Conservation (phyloP, 2,797 vertebrate genomes). For the Xenops minutus region DNA sequence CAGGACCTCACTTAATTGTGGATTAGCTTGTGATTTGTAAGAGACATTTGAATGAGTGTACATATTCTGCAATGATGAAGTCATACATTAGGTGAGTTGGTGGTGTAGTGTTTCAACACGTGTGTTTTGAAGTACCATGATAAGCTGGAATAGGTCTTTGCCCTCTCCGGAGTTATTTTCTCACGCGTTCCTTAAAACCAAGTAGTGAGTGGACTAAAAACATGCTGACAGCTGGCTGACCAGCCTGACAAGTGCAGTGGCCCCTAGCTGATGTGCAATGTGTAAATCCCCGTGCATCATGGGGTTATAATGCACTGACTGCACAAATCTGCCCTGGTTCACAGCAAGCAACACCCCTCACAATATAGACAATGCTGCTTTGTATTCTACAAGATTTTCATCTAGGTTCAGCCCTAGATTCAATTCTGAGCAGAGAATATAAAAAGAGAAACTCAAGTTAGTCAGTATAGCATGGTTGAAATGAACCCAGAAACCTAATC, state of each 20-base stretch:
- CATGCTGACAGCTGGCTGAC: neutral
- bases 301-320: neutral
- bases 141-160: neutral
- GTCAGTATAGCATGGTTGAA: neutral
- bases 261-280: neutral
- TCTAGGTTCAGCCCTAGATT: neutral
- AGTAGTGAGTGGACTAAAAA: neutral
- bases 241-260: neutral
- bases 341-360: neutral
- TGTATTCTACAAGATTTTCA: neutral
- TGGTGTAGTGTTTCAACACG: neutral
- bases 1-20: neutral
- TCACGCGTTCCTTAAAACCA: neutral
- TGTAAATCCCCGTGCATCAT: rapidly evolving
- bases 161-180: neutral
- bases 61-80: neutral
- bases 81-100: neutral
- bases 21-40: neutral
- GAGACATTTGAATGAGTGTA: neutral
- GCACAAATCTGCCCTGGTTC: neutral
- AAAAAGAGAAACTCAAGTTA: neutral
- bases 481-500: neutral
- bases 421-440: neutral
- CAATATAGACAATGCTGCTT: rapidly evolving
- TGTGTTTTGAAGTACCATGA: neutral